Conservation (phyloP, 2,888 invertebrate genomes). For the Eupithecia inturbata region DNA sequence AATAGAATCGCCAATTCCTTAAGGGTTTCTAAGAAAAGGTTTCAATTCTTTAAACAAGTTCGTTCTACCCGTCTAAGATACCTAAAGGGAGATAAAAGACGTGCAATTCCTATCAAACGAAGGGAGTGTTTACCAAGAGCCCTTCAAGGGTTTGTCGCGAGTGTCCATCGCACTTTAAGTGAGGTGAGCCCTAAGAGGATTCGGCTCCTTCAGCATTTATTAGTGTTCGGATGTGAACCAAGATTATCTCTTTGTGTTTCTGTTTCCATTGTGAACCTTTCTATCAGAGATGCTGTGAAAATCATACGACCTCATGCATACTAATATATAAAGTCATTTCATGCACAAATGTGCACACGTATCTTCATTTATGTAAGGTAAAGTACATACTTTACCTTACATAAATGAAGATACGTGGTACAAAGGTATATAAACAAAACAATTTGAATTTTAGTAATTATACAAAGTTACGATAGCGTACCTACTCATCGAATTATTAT, state of each 20-base stretch:
- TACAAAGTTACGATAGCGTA: too few species aligned
- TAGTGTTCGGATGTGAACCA: conserved; percentile 45
- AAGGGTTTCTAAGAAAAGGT: conserved; percentile 52
- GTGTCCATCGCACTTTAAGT: conserved; percentile 58
- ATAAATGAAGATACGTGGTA: too few species aligned
- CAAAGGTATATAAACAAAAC: too few species aligned
- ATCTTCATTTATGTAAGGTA: too few species aligned
- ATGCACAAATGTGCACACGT: too few species aligned
- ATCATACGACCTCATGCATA: too few species aligned
- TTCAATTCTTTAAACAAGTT: conserved; percentile 48
- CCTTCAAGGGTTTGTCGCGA: conserved; percentile 57
- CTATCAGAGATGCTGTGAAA: background rate
- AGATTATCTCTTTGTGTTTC: conserved; percentile 41
- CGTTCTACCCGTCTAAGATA: conserved; percentile 52
- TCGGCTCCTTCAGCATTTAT: conserved; percentile 48
- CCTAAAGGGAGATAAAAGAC: conserved; percentile 61
- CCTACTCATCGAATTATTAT: too few species aligned
- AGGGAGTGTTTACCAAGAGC: conserved; percentile 57
- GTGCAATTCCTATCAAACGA: conserved; percentile 59
- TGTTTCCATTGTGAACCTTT: conserved; percentile 13
- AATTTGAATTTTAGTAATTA: too few species aligned
- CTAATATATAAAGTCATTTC: too few species aligned
- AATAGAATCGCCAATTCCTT: conserved; percentile 45
- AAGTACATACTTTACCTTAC: too few species aligned
- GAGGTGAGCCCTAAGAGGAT: conserved; percentile 48